Percentiles rank a stretch among this genome's conserved stretches.
These are phyloP conservation scores for Trachelus tabidus DNA, from an alignment of 2,888 invertebrate genomes.

Conservation along the genomic window DNA sequence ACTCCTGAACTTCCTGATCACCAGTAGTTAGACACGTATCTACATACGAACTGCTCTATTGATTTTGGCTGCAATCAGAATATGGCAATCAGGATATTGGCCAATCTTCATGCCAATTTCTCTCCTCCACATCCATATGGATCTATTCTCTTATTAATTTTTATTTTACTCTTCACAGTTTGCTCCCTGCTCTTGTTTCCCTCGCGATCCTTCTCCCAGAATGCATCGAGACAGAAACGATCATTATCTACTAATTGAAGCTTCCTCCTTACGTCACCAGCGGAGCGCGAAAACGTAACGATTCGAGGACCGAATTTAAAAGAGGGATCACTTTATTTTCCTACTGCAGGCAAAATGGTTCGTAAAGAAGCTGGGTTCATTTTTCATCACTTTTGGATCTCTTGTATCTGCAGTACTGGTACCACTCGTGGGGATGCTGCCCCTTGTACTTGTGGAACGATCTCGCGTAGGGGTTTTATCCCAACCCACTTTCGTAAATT, in stretches of 20 bases:
- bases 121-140: not conserved
- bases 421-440: not conserved
- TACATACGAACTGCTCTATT: conserved; percentile 20
- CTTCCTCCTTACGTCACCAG: not conserved
- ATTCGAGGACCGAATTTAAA: not conserved
- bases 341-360: not conserved
- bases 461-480: not conserved
- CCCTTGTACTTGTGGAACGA: not conserved
- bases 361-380: not conserved
- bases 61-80: conserved; percentile 37
- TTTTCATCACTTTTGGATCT: not conserved
- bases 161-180: not conserved
- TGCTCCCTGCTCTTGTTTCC: not conserved
- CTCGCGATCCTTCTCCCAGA: not conserved
- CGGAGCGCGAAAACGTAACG: not conserved
- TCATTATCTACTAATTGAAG: not conserved
- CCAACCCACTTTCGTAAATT: not conserved
- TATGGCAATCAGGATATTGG: conserved; percentile 19
- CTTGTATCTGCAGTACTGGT: not conserved
- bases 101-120: not conserved
- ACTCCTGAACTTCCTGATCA: not conserved
- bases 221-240: not conserved
- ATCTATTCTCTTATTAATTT: not conserved
- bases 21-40: not conserved
- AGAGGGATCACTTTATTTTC: not conserved